Base-by-base conservation (phyloP, 2,113 vertebrate species). In the Camelus dromedarius region DNA sequence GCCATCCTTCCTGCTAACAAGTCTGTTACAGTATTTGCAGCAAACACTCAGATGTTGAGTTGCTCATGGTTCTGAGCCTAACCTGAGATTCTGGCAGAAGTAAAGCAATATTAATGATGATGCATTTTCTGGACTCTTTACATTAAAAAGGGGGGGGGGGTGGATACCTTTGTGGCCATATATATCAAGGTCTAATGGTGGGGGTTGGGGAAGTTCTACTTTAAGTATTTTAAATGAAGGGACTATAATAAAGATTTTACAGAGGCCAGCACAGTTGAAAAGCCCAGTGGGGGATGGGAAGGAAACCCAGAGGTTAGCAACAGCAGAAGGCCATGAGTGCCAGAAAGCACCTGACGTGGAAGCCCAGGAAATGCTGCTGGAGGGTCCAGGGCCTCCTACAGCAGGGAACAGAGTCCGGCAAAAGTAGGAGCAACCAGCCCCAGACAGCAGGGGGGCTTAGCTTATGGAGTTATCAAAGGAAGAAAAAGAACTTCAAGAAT, bases 151-250 rank as follows among this genome's bases (percentile, higher is more conserved):
- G 8, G 50, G 70, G 18, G 46, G 92, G 62, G 76, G 9, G 18
- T 1, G 2, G 12, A 30, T 70, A 28, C 35, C 8, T 60, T 72
- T 69, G 22, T 79, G 38, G 3, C 11, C 76, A 0, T 30, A 48
- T 60, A 11, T 48, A 5, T 62, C 46, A 64, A 77, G 22, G 13
- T 62, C 67, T 73, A 60, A 83, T 67, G 18, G 38, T n/a, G 16
- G 13, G 4, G 0, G 11, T 10, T 46, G 15, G 0, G 22, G 10
- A 81, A 42, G 2, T n/a, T 56, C 7, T 62, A 18, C 15, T 83
- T 46, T 73, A 93, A 70, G 8, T 77, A 22, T 54, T 79, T 48
- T 62, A 81, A 69, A 72, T 4, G 77, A 46, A 76, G 3, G 16
- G 13, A n/a, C 32, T 73, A 8, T 15, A 52, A n/a, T 14, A 22